Conservation (phyloP, 1,140 invertebrate species). For the Phenacoccus solenopsis region DNA sequence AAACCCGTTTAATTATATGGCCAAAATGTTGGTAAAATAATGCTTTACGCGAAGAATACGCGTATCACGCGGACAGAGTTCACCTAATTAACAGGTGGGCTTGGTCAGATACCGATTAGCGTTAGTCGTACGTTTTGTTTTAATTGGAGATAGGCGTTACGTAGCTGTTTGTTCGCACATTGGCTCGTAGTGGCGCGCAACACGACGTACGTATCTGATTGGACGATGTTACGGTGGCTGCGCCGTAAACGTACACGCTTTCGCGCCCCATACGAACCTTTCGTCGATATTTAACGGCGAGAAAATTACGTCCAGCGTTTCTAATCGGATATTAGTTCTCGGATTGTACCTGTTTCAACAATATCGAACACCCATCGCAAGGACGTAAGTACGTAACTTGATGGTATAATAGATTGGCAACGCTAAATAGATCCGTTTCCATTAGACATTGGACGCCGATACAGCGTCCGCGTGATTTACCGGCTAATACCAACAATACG, state of each 20-base stretch:
- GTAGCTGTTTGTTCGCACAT: neutral
- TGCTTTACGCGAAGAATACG: too few relatives aligned
- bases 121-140: too few relatives aligned
- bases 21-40: too few relatives aligned
- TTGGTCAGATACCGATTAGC: neutral
- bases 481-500: neutral
- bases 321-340: neutral
- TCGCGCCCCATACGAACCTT: neutral
- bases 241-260: too few relatives aligned
- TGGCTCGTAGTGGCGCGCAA: too few relatives aligned
- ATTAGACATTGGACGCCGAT: too few relatives aligned
- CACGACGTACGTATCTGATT: too few relatives aligned
- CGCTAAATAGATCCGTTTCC: neutral
- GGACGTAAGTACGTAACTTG: neutral
- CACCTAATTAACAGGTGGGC: neutral
- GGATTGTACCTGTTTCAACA: neutral
- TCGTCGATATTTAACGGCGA: too few relatives aligned
- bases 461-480: neutral
- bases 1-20: too few relatives aligned
- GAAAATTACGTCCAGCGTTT: neutral
- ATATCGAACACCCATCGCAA: slow-evolving; percentile 1
- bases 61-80: too few relatives aligned
- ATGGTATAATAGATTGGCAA: neutral
- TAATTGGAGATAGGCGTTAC: neutral
- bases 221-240: too few relatives aligned